These are phyloP conservation scores for Platycheirus albimanus DNA, from an alignment of 2,888 invertebrate species.

Conservation along the genomic window DNA sequence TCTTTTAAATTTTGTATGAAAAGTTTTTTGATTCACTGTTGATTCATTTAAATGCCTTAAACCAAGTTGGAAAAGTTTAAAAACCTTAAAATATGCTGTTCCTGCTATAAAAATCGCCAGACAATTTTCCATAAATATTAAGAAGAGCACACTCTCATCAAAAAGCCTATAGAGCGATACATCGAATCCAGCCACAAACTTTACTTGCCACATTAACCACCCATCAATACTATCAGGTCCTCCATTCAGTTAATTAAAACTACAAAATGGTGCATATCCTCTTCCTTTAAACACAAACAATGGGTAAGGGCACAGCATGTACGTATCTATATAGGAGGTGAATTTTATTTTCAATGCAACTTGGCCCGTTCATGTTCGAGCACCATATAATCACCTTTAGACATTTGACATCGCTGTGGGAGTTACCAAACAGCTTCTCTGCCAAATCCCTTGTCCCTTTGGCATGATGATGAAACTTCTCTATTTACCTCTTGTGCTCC, in stretches of 20 bases:
- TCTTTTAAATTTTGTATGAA: too few species aligned
- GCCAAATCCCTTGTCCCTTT: slow-evolving; percentile 51
- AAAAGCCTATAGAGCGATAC: too few species aligned
- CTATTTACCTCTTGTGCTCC: slow-evolving; percentile 52
- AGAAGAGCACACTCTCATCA: too few species aligned
- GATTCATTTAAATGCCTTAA: too few species aligned
- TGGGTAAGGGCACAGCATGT: slow-evolving; percentile 13
- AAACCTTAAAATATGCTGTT: too few species aligned
- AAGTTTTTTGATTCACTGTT: too few species aligned
- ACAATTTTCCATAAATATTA: too few species aligned
- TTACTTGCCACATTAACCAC: slow-evolving; percentile 12
- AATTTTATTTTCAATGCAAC: slow-evolving; percentile 35
- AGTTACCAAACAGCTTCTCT: slow-evolving; percentile 32
- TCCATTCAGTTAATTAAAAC: slow-evolving; percentile 45
- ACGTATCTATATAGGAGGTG: too few species aligned
- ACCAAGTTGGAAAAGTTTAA: too few species aligned
- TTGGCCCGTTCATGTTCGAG: slow-evolving; percentile 64
- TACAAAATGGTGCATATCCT: slow-evolving; percentile 28
- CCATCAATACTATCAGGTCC: slow-evolving; percentile 29
- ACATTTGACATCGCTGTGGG: slow-evolving; percentile 68
- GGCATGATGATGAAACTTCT: slow-evolving; percentile 63
- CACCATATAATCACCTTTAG: slow-evolving; percentile 69
- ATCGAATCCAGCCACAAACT: slow-evolving; percentile 13
- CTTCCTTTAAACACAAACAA: slow-evolving; percentile 17
- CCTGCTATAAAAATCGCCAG: too few species aligned